Evolutionary conservation across 1,140 invertebrate genomes (phyloP), one percentile per base, ranked within the genome.

Genomic region (Monomorium pharaonis): DNA sequence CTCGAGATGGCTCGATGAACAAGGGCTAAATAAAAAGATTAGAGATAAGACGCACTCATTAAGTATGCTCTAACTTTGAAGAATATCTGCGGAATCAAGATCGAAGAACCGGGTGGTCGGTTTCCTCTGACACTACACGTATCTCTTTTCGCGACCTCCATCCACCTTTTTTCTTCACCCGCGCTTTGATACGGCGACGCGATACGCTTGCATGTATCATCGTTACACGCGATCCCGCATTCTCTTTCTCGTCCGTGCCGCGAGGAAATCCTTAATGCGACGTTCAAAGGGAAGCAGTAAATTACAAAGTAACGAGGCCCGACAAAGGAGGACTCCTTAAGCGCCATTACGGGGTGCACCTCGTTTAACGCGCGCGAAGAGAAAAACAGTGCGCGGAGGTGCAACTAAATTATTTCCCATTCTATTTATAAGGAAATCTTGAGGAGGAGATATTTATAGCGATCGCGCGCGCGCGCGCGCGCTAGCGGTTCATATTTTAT

Each of bases 241-340:
- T 86, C 84, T 86, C 67, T 88, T 86, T 86, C 86, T 67, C 69
- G 67, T 56, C 42, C 56, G 37, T 18, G 58, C 69, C 84, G 63
- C 76, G 76, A 60, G 65, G 56, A 86, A 86, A 86, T 86, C 84
- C 74, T 86, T 86, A 86, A 86, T 76, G 80, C 85, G 80, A 75
- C 80, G 21, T 37, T 75, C 69, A 84, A 84, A 84, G 67, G 80
- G 56, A 84, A 60, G 81, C 80, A 70, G 81, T 86, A 86, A 86
- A 86, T 86, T 86, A 84, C 80, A 84, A 75, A 84, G 85, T 84
- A 86, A 86, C 65, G 85, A 86, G 85, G 60, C 81, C 51, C 54
- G 76, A 86, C 84, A 86, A 77, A 81, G 84, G 65, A 67, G 27
- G 65, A 69, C 65, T 77, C 63, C 76, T 83, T 81, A 86, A 70